Evolutionary conservation across 2,113 vertebrate genomes (phyloP).

Genomic region (Pungitius pungitius): DNA sequence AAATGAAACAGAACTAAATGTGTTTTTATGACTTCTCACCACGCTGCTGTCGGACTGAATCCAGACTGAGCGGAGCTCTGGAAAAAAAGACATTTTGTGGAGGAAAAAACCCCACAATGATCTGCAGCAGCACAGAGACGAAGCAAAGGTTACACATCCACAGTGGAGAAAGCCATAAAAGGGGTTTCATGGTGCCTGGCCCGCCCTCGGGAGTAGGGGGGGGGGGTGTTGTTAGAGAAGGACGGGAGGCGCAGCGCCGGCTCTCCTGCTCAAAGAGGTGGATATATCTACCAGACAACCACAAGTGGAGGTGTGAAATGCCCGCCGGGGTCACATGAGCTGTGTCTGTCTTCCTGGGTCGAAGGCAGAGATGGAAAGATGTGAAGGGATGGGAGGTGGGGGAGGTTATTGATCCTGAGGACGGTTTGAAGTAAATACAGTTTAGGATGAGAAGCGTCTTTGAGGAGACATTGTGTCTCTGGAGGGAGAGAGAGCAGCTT

Average conservation of each 20-base stretch:
- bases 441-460: constrained; percentile 52
- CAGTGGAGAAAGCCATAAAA: constrained; percentile 41
- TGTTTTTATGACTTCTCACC: constrained; percentile 43
- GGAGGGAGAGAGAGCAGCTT: constrained; percentile 15
- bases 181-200: constrained; percentile 48
- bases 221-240: neutral
- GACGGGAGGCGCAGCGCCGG: neutral
- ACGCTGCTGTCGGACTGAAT: constrained; percentile 40
- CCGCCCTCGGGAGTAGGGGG: constrained; percentile 42
- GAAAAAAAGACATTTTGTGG: constrained; percentile 11
- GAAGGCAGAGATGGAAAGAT: constrained; percentile 54
- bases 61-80: constrained; percentile 22
- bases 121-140: constrained; percentile 17
- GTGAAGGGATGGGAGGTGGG: constrained; percentile 20
- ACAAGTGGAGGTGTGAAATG: constrained; percentile 62
- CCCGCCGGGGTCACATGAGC: constrained; percentile 54
- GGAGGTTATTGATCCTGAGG: constrained; percentile 58
- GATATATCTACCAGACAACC: constrained; percentile 63
- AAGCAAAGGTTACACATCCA: constrained; percentile 60
- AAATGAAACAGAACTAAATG: constrained; percentile 43
- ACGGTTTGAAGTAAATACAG: constrained; percentile 56
- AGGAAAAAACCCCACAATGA: constrained; percentile 24
- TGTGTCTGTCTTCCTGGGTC: constrained; percentile 46
- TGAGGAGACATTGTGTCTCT: constrained; percentile 26
- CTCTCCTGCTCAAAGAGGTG: constrained; percentile 47